phyloP scores from a whole-genome alignment of 2,113 vertebrate genomes.

The Zapus hudsonius region DNA sequence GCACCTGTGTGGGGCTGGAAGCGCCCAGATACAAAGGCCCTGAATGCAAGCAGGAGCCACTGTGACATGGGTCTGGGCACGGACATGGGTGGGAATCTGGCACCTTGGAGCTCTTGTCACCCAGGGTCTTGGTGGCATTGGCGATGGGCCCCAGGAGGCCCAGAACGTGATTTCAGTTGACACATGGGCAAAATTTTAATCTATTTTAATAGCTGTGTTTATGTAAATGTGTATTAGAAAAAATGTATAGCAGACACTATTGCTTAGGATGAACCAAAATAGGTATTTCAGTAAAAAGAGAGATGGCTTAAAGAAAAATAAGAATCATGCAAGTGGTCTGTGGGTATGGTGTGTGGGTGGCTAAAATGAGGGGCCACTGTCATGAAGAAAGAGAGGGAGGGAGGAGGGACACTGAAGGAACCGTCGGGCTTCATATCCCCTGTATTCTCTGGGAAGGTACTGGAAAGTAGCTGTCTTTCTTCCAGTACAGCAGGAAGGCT shows the following conservation, averaged over 20 bases:
- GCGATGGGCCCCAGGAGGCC: neutral
- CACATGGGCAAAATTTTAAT: conserved; percentile 49
- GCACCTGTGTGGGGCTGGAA: neutral
- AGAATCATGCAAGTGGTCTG: conserved; percentile 48
- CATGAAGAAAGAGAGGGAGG: neutral
- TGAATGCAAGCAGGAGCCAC: fast-evolving
- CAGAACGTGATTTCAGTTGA: neutral
- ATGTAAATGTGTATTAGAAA: conserved; percentile 75
- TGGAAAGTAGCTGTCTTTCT: neutral
- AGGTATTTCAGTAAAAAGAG: conserved; percentile 55
- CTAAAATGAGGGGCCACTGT: neutral
- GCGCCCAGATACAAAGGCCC: neutral
- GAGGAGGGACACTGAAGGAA: fast-evolving
- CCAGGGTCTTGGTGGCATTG: neutral
- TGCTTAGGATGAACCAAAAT: conserved; percentile 54
- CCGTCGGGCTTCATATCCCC: neutral
- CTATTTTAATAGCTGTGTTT: conserved; percentile 76
- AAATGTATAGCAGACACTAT: conserved; percentile 15
- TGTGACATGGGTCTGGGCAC: fast-evolving
- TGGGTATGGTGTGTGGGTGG: neutral
- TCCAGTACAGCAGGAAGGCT: neutral
- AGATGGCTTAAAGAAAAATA: conserved; percentile 57
- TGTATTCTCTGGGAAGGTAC: neutral
- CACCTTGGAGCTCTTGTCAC: neutral
- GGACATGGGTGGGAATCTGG: fast-evolving